A percentile compares a stretch with the other conserved stretches of the same genome.
phyloP scores from a whole-genome alignment of 2,888 invertebrate species.

The Branchipolynoe longqiensis region DNA sequence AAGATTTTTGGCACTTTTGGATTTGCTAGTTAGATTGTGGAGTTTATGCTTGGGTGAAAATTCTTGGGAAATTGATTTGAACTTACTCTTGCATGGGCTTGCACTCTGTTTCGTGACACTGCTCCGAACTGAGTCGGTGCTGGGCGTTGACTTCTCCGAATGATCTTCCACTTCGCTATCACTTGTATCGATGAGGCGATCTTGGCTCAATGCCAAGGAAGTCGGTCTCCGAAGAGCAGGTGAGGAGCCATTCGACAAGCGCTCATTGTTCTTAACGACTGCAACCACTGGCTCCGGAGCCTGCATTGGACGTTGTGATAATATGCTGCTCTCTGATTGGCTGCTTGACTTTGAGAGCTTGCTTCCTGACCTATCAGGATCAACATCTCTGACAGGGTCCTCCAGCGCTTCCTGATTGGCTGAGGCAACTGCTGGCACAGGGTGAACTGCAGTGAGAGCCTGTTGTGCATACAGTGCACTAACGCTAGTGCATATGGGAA shows the following conservation, averaged over 20 bases:
- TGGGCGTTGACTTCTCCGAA: not conserved
- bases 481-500: not conserved
- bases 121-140: not conserved
- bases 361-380: constrained; percentile 29
- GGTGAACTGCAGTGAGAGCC: not conserved
- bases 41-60: constrained; percentile 39
- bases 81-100: constrained; percentile 12
- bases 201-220: constrained; percentile 20
- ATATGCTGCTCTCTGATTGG: constrained; percentile 46
- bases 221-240: not conserved
- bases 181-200: not conserved
- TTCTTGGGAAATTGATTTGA: not conserved
- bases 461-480: constrained; percentile 8
- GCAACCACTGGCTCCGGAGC: not conserved
- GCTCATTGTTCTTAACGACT: not conserved
- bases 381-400: constrained; percentile 26
- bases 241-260: constrained; percentile 9
- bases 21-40: constrained; percentile 28
- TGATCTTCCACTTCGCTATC: constrained; percentile 12
- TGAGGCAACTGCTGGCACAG: not conserved
- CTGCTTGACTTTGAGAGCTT: constrained; percentile 27
- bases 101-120: not conserved
- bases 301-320: constrained; percentile 36
- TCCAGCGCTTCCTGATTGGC: not conserved
- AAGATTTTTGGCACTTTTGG: constrained; percentile 39